Percentiles rank a stretch among this genome's conserved stretches.
Evolutionary conservation across 2,888 invertebrate species (phyloP).

Genomic region (Drosophila ustulata): DNA sequence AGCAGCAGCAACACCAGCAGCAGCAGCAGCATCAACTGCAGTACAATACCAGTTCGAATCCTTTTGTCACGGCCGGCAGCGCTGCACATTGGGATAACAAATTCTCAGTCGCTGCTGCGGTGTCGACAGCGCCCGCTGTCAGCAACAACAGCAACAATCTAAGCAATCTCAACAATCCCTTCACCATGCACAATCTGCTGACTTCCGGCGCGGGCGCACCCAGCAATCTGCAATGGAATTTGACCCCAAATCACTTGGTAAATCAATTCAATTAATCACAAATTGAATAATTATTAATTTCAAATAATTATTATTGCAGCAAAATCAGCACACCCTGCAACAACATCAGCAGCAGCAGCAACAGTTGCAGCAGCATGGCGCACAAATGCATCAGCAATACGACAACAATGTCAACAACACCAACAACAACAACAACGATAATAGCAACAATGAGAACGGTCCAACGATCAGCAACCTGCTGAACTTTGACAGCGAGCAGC

Average conservation of each 20-base stretch:
- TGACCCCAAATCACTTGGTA: conserved; percentile 72
- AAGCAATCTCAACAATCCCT: conserved; percentile 78
- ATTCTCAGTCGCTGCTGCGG: conserved; percentile 59
- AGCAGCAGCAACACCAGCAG: conserved; percentile 61
- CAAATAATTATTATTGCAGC: conserved; percentile 37
- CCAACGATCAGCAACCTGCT: conserved; percentile 84
- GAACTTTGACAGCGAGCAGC: conserved; percentile 86
- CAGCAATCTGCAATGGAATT: conserved; percentile 75
- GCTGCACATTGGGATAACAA: conserved; percentile 69
- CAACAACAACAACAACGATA: conserved; percentile 30
- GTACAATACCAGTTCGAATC: conserved; percentile 71
- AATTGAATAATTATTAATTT: background rate
- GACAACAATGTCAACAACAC: conserved; percentile 51
- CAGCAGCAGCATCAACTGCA: conserved; percentile 65
- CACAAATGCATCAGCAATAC: conserved; percentile 65
- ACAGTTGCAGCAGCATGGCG: conserved; percentile 59
- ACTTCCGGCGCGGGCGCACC: conserved; percentile 55
- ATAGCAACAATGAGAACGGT: conserved; percentile 73
- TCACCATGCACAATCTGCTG: conserved; percentile 75
- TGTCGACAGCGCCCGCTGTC: conserved; percentile 33
- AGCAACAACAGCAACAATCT: conserved; percentile 66
- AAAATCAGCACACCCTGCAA: conserved; percentile 66
- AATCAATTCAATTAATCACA: background rate
- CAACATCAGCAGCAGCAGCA: conserved; percentile 59
- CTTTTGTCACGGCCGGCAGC: conserved; percentile 60